Evolutionary conservation across 1,140 invertebrate genomes (phyloP), one percentile per base, ranked within the genome.

Genomic region (Zaprionus davidi): DNA sequence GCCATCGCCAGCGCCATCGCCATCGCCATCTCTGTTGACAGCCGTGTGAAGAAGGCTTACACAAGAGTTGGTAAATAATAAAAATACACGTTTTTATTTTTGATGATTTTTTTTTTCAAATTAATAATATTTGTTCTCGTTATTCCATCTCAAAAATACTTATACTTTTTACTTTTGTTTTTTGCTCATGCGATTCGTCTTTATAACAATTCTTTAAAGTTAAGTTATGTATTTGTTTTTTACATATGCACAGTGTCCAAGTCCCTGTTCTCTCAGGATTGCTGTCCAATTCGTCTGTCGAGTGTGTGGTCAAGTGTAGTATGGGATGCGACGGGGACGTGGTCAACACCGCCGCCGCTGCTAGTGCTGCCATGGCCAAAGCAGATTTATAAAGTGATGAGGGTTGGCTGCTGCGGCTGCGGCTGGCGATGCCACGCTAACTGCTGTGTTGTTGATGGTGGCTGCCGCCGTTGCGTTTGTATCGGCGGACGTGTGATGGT

Each of bases 71-170:
- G 31, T 65, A 84, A 87, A 88, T 90, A 91, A 91, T 90, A 91
- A 91, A 90, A 90, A 91, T 87, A 91, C 87, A 90, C 85, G 70
- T 59, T 87, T 80, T 80, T 77, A 77, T 79, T 77, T 87, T 87
- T 87, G 84, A 78, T 76, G 68, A 71, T 70, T 81, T 87, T 87
- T 79, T 72, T 87, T 87, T 87, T 86, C 78, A 87, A 87, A 87
- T 90, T 88, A 87, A 88, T 91, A 90, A 88, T 91, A 90, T 90
- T 90, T 90, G 82, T 90, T 90, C 87, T 87, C 78, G 83, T 79
- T 82, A 81, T 90, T 90, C 86, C 81, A 83, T 90, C 80, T 91
- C 87, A 90, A 90, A 90, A 90, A 90, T 90, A 90, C 85, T 85
- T 83, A 80, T 81, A 78, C 86, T 87, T 84, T 82, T 74, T 78